phyloP scores from a whole-genome alignment of 2,797 vertebrate genomes.

The Cebuella pygmaea region DNA sequence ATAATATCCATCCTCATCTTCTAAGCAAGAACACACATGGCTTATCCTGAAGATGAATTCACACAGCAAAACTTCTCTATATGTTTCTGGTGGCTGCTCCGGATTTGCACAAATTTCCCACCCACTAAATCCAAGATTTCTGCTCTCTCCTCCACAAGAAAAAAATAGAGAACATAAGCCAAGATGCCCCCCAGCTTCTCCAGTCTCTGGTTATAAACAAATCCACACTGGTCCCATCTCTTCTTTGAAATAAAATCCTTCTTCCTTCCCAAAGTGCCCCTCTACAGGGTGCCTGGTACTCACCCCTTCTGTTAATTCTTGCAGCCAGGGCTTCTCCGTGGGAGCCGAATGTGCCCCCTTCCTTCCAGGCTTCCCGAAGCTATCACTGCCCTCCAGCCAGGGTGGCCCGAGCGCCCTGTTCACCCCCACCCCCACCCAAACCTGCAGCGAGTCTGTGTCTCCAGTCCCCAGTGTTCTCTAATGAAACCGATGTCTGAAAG shows the following conservation, averaged over 20 bases:
- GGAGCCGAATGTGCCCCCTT: neutral
- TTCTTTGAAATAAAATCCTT: neutral
- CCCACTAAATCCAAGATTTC: neutral
- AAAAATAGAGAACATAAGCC: neutral
- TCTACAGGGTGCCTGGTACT: rapidly evolving
- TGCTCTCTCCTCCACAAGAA: neutral
- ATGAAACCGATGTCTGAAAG: rapidly evolving
- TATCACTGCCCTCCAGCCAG: rapidly evolving
- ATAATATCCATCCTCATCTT: rapidly evolving
- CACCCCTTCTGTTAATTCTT: rapidly evolving
- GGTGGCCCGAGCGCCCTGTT: neutral
- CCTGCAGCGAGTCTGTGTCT: rapidly evolving
- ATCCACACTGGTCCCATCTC: rapidly evolving
- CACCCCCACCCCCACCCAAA: rapidly evolving
- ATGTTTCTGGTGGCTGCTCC: neutral
- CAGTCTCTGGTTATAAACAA: neutral
- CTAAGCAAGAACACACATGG: rapidly evolving
- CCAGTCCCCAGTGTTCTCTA: neutral
- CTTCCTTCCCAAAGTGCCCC: rapidly evolving
- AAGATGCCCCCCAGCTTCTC: rapidly evolving
- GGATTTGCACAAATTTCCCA: too few species aligned
- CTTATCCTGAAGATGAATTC: neutral
- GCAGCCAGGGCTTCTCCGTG: rapidly evolving
- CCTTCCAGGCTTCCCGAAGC: neutral
- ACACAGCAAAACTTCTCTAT: rapidly evolving